phyloP scores from a whole-genome alignment of 2,113 vertebrate genomes.

The Paraplagusia blochii region DNA sequence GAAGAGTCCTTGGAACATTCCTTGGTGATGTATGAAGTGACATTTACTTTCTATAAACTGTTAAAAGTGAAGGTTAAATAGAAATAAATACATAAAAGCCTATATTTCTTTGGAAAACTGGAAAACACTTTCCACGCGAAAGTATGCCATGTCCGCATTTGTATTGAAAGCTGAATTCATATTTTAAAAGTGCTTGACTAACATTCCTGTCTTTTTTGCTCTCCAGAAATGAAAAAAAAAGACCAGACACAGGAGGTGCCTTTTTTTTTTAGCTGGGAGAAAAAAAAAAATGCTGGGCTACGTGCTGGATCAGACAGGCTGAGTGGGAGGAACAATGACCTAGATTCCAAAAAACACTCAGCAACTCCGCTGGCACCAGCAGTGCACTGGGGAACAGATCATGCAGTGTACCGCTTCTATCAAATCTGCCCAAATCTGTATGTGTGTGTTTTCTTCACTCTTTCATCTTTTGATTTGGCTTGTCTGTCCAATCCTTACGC shows the following conservation, averaged over 20 bases:
- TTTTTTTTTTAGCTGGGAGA: constrained; percentile 31
- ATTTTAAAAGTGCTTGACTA: constrained; percentile 49
- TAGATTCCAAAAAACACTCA: constrained; percentile 68
- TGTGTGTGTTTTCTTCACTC: constrained; percentile 24
- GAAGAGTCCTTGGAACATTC: too few species aligned
- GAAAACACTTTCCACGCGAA: too few species aligned
- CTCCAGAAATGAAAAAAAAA: constrained; percentile 14
- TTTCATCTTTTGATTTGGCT: constrained; percentile 27
- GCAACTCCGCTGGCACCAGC: constrained; percentile 52
- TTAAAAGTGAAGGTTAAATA: too few species aligned
- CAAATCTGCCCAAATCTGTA: constrained; percentile 32
- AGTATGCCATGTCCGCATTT: neutral
- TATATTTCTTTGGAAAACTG: too few species aligned
- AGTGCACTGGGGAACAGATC: constrained; percentile 51
- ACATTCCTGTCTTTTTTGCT: constrained; percentile 22
- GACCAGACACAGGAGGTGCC: constrained; percentile 50
- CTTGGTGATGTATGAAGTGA: too few species aligned
- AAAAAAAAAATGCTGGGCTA: constrained; percentile 34
- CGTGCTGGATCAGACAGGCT: constrained; percentile 67
- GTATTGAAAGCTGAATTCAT: neutral
- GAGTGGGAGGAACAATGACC: constrained; percentile 74
- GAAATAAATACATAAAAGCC: too few species aligned
- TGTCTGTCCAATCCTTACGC: constrained; percentile 17
- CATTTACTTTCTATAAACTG: too few species aligned
- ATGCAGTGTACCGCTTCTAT: constrained; percentile 49